These are phyloP conservation scores for Pedionomus torquatus DNA, from an alignment of 2,113 vertebrate genomes.

Conservation along the genomic window DNA sequence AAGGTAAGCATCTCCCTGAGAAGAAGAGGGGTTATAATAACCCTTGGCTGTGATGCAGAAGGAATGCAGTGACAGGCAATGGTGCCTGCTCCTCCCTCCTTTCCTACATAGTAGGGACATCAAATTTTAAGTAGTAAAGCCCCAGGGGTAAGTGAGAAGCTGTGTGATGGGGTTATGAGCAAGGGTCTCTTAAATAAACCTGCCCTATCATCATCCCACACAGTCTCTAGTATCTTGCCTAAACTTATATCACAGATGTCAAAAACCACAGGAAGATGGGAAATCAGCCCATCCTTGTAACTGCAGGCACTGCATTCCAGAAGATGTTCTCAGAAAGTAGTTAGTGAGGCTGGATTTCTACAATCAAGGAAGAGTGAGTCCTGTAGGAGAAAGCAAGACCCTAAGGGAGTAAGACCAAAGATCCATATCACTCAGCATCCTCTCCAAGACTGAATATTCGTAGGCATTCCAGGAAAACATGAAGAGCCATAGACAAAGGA, in stretches of 20 bases:
- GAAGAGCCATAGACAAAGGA: neutral
- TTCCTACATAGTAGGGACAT: neutral
- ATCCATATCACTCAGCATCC: accelerated
- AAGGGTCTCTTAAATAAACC: neutral
- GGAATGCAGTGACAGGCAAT: neutral
- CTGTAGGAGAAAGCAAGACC: neutral
- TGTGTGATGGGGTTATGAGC: neutral
- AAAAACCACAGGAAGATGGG: neutral
- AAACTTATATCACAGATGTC: neutral
- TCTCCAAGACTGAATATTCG: neutral
- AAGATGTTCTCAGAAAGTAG: neutral
- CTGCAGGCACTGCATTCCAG: neutral
- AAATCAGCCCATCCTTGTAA: neutral
- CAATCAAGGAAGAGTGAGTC: neutral
- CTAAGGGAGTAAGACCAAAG: neutral
- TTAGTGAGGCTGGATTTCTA: neutral
- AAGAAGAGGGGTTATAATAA: neutral
- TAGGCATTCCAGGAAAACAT: neutral
- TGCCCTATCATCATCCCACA: neutral
- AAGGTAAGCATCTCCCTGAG: neutral
- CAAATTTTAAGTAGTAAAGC: neutral
- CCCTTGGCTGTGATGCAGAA: neutral
- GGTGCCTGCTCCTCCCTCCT: neutral
- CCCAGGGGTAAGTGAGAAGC: neutral
- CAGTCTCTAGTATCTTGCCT: neutral